These are phyloP conservation scores for Lasioglossum albipes DNA, from an alignment of 1,140 invertebrate species.

Conservation along the genomic window DNA sequence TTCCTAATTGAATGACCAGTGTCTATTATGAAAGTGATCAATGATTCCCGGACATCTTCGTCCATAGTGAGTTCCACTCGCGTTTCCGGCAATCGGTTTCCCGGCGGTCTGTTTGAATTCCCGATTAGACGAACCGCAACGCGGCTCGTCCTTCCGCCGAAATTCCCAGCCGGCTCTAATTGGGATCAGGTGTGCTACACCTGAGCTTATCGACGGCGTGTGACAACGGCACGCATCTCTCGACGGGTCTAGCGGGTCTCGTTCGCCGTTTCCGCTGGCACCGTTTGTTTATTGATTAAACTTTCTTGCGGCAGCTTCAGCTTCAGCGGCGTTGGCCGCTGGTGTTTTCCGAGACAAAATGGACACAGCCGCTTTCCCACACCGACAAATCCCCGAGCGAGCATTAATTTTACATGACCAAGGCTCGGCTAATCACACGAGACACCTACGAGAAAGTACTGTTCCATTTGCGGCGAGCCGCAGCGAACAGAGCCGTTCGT, in stretches of 20 bases:
- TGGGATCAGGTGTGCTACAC: too few species aligned
- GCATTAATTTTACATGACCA: not conserved
- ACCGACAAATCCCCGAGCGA: not conserved
- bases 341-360: constrained; percentile 4
- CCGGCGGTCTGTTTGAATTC: not conserved
- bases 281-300: constrained; percentile 18
- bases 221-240: constrained; percentile 22
- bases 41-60: too few species aligned
- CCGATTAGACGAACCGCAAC: not conserved
- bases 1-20: too few species aligned
- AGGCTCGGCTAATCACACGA: not conserved
- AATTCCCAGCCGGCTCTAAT: too few species aligned
- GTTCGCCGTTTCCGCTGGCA: too few species aligned
- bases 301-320: not conserved
- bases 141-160: not conserved
- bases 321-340: not conserved
- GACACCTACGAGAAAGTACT: not conserved
- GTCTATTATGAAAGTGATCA: too few species aligned
- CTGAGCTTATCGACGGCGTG: constrained; percentile 19
- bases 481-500: not conserved
- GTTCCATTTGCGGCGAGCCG: not conserved
- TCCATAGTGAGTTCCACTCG: too few species aligned
- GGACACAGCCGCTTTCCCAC: not conserved
- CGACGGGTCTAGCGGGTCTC: too few species aligned
- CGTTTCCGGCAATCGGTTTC: too few species aligned